phyloP scores from a whole-genome alignment of 1,140 invertebrate genomes.

The Chlorops oryzae region DNA sequence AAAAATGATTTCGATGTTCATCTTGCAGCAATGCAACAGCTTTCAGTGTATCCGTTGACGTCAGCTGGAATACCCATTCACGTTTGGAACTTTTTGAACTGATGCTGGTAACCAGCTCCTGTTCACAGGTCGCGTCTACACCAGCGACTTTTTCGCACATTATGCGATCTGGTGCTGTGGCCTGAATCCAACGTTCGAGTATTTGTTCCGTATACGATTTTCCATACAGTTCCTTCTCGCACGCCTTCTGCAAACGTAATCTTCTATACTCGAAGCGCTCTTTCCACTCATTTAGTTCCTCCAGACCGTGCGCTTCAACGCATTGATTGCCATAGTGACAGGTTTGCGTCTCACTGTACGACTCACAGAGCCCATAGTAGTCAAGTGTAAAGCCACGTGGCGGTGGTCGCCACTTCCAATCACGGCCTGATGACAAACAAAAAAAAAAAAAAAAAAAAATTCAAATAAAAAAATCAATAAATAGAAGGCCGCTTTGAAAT shows the following conservation, averaged over 20 bases:
- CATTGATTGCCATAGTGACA: constrained; percentile 67
- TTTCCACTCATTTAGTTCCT: constrained; percentile 70
- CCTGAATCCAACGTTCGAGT: constrained; percentile 58
- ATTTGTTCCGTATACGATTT: constrained; percentile 62
- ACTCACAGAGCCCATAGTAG: constrained; percentile 55
- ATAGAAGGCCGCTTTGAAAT: background rate
- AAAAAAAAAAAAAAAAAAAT: constrained; percentile 13
- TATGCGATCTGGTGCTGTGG: constrained; percentile 53
- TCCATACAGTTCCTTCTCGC: constrained; percentile 62
- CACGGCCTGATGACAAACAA: constrained; percentile 45
- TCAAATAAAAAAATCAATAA: too few relatives aligned
- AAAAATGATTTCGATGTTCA: constrained; percentile 66
- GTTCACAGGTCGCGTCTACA: constrained; percentile 57
- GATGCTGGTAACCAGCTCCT: constrained; percentile 58
- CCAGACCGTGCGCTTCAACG: constrained; percentile 67
- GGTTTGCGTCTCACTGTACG: constrained; percentile 50
- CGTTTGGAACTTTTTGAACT: constrained; percentile 61
- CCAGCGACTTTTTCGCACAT: constrained; percentile 56
- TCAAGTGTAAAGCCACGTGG: constrained; percentile 58
- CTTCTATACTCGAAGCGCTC: constrained; percentile 62
- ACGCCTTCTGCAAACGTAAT: constrained; percentile 59
- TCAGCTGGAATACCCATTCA: constrained; percentile 62
- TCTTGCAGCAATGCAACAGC: constrained; percentile 68
- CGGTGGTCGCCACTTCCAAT: constrained; percentile 65
- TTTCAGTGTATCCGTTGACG: constrained; percentile 50